phyloP scores from a whole-genome alignment of 2,113 vertebrate species.

The Gavia stellata region DNA sequence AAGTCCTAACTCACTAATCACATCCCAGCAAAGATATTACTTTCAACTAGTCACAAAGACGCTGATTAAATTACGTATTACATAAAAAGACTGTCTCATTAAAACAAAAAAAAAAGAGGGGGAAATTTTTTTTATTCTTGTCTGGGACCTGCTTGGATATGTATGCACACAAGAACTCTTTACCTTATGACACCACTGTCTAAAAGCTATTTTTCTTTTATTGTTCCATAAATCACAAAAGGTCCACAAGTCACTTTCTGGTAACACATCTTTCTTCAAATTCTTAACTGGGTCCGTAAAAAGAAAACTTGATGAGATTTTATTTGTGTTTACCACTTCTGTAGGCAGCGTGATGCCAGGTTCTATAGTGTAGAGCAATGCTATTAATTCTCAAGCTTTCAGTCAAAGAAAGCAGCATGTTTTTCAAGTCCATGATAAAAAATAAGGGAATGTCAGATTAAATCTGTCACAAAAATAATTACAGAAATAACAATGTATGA shows the following conservation, averaged over 20 bases:
- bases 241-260: background rate
- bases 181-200: background rate
- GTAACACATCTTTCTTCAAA: background rate
- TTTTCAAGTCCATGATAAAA: background rate
- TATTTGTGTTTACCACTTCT: background rate
- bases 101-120: background rate
- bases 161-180: background rate
- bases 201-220: background rate
- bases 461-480: background rate
- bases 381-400: background rate
- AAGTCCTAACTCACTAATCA: background rate
- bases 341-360: background rate
- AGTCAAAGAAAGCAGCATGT: background rate
- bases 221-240: background rate
- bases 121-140: background rate
- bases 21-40: background rate
- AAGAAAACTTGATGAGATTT: background rate
- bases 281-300: background rate
- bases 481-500: background rate
- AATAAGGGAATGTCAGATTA: background rate
- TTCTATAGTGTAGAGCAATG: background rate
- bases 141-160: background rate
- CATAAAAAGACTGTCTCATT: background rate
- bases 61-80: background rate
- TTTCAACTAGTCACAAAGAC: background rate